Conservation (phyloP, 2,888 invertebrate species). For the Philereme vetulata region DNA sequence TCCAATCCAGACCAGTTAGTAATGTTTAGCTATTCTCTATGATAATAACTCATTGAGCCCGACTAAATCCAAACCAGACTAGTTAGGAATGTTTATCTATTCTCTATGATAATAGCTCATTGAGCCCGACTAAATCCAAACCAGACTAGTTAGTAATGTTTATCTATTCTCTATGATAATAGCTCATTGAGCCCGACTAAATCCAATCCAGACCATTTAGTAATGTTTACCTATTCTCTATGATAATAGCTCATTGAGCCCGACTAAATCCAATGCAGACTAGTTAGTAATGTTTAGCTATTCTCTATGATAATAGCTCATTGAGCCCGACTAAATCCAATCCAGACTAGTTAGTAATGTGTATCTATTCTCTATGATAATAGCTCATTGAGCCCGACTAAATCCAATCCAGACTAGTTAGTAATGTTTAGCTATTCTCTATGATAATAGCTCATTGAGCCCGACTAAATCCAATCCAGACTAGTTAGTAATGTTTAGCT, state of each 20-base stretch:
- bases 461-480: background rate
- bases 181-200: constrained; percentile 1
- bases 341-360: background rate
- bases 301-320: background rate
- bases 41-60: background rate
- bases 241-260: background rate
- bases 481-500: constrained; percentile 1
- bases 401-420: background rate
- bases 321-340: constrained; percentile 1
- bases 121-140: constrained; percentile 1
- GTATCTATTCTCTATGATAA: background rate
- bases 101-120: background rate
- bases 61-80: background rate
- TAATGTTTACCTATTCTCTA: background rate
- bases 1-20: background rate
- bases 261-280: background rate
- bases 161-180: background rate
- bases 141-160: background rate
- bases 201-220: background rate
- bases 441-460: background rate
- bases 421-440: background rate
- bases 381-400: constrained; percentile 1
- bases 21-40: background rate
- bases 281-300: constrained; percentile 1
- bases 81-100: background rate